Base-by-base conservation (phyloP, 2,113 vertebrate species). In the Bambusicola thoracicus region DNA sequence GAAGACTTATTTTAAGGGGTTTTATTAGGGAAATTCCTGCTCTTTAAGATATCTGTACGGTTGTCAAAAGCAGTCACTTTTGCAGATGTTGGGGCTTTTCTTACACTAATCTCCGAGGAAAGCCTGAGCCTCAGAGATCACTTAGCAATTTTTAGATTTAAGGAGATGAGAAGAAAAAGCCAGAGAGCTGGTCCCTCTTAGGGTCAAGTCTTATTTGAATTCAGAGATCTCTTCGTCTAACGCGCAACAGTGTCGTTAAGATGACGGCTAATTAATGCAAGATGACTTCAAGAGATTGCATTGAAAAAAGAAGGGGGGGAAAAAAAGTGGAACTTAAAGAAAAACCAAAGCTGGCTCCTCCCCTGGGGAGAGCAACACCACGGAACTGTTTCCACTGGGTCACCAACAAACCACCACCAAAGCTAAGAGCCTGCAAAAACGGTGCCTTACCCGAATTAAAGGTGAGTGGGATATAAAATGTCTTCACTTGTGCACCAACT, bases 121-220 rank as follows among this genome's bases (percentile, higher is more conserved):
- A 97, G 97, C 97, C 95, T 97, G 97, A 97, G 96, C 96, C 95
- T 96, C 96, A 97, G 97, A 97, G 97, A 97, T 97, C 97, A 97
- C 96, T 97, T 97, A 95, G 96, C 97, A 97, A 97, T 97, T 97
- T 97, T 97, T 97, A 97, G 97, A 97, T 97, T 97, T 97, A 97
- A 97, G 95, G 95, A 97, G 97, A 97, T 96, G 97, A 97, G 97
- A 97, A 97, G 95, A 97, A 97, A 97, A 97, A 97, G 95, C 93
- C 94, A 94, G 93, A 88, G 88, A 96, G 95, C 95, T 96, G 92
- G 93, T 96, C 96, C 95, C 91, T 96, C 95, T 95, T 90, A 94
- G 95, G 97, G 97, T 97, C 96, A 97, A 96, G 93, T 96, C 96
- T 95, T 92, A 97, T 97, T 97, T 97, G 96, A 97, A 97, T 97